Evolutionary conservation across 2,797 vertebrate genomes (phyloP), one percentile per base, ranked within the genome.

Genomic region (Dromococcyx pavoninus): DNA sequence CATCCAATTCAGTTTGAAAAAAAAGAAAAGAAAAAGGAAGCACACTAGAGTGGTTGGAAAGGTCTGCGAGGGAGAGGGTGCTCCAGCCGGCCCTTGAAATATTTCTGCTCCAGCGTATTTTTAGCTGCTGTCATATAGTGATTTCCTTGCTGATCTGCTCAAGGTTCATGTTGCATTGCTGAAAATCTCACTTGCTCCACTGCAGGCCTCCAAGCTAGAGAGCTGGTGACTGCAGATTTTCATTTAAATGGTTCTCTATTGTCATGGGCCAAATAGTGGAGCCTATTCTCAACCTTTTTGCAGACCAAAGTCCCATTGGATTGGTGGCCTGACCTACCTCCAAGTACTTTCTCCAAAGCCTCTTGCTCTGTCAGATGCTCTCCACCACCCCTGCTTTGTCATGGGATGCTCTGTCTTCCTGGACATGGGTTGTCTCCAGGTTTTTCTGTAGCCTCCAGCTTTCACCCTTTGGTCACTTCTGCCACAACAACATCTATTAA

Each of bases 51-150:
- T 12, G 66, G 15, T 18, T 73, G 12, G 89, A 86, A 72, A 88
- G 86, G 53, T 57, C 73, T 76, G 79, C 4, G 0, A 43, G 71
- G 87, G 73, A 77, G 41, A 46, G 77, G 93, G 64, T 27, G 80
- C 71, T 84, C 46, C 89, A 33, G 64, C 71, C 54, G 7, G 61
- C 70, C 80, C 78, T 58, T 25, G 73, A 69, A 54, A 37, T 35
- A 56, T 13, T 74, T 72, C 61, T 91, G 75, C 89, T 93, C 81
- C 54, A 3, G 57, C 0, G 1, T 33, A 19, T 77, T 94, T 94
- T 64, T 43, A 90, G 96, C 48, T 90, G 32, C 92, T 82, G 91
- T 50, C 73, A 32, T 62, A 7, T 92, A 35, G 60, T 30, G 85
- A 57, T 77, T 71, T 81, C 74, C 77, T 86, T 16, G 6, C 79